Percentiles rank a stretch among this genome's conserved stretches.
Conservation (phyloP, 2,113 vertebrate genomes). For the Seriola aureovittata region DNA sequence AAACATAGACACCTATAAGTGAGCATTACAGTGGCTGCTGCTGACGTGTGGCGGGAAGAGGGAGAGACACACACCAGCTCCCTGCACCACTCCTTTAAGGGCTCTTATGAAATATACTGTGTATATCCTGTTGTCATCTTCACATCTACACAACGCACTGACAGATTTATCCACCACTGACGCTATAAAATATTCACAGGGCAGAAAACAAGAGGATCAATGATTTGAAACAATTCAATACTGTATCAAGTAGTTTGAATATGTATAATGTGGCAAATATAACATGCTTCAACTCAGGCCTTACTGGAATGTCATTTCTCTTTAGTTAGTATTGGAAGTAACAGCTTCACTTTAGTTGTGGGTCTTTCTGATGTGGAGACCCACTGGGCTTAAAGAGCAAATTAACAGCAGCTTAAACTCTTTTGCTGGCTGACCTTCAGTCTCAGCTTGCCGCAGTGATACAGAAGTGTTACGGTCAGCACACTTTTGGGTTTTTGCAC, state of each 20-base stretch:
- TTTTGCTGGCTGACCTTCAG: slow-evolving; percentile 1
- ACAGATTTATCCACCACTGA: background rate
- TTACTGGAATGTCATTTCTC: background rate
- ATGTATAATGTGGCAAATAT: background rate
- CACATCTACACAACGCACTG: background rate
- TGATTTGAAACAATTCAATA: background rate
- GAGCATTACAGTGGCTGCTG: too few species aligned
- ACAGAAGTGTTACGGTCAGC: background rate
- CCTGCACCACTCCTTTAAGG: background rate
- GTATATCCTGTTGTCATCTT: slow-evolving; percentile 2
- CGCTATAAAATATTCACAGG: background rate
- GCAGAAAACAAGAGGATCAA: background rate
- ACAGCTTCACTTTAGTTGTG: background rate
- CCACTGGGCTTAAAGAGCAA: background rate
- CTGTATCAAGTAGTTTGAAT: background rate
- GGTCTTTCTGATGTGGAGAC: background rate
- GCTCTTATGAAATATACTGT: slow-evolving; percentile 19
- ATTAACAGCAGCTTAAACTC: background rate
- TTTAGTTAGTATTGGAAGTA: background rate
- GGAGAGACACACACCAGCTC: too few species aligned
- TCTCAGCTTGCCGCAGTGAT: background rate
- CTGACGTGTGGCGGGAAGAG: too few species aligned
- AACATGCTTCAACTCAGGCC: background rate
- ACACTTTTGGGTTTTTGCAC: background rate
- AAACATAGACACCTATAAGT: too few species aligned